Evolutionary conservation across 2,888 invertebrate genomes (phyloP).

Genomic region (Tromatobia lineatoria): DNA sequence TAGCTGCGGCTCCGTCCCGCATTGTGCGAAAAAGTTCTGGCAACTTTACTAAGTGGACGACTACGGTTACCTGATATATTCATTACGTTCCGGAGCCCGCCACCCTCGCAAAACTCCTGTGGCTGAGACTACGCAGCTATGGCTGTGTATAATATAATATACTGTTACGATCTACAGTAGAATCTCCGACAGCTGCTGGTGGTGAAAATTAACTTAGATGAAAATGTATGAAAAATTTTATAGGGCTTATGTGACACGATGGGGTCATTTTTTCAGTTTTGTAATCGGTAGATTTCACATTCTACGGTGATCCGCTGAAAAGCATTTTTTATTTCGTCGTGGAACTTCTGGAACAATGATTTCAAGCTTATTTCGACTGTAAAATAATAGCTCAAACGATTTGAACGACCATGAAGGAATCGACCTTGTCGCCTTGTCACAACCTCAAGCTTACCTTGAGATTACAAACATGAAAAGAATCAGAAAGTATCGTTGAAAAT

Average conservation of each 20-base stretch:
- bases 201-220: not conserved
- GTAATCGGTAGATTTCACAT: not conserved
- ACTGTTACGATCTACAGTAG: constrained; percentile 1
- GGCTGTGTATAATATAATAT: constrained; percentile 16
- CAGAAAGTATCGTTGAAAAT: too few species aligned
- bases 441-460: too few species aligned
- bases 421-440: too few species aligned
- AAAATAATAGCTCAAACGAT: too few species aligned
- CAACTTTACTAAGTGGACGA: constrained; percentile 60
- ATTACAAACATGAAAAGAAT: too few species aligned
- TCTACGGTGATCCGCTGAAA: too few species aligned
- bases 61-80: constrained; percentile 59
- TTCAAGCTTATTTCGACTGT: too few species aligned
- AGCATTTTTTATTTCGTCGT: too few species aligned
- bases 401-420: too few species aligned
- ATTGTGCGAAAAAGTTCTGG: constrained; percentile 50
- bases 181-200: not conserved
- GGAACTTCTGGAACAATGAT: not conserved
- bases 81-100: constrained; percentile 42
- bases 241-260: not conserved
- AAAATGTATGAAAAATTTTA: not conserved
- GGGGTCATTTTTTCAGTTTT: not conserved
- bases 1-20: constrained; percentile 16
- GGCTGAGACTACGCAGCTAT: constrained; percentile 4
- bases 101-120: constrained; percentile 35